A percentile compares a stretch with the other conserved stretches of the same genome.
Conservation (phyloP, 64 coral and sea anemone genomes). For the Dendronephthya gigantea region DNA sequence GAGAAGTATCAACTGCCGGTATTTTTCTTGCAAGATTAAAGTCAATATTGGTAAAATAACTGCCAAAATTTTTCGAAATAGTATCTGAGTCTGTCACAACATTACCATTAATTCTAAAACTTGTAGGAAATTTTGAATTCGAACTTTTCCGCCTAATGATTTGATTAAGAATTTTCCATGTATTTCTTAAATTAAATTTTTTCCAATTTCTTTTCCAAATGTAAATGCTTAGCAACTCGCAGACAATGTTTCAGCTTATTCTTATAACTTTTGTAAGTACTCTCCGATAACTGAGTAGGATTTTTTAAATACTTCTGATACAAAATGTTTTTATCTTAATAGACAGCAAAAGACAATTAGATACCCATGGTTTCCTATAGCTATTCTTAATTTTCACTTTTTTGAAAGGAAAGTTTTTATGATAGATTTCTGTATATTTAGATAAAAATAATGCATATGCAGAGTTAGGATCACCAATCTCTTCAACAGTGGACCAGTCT, state of each 20-base stretch:
- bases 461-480: background rate
- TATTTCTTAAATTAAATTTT: constrained; percentile 21
- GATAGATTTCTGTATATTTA: constrained; percentile 10
- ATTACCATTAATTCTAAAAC: no score
- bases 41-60: no score
- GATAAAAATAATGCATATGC: constrained; percentile 13
- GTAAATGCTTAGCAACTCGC: constrained; percentile 6
- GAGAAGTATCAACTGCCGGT: no score
- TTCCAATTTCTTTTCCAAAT: constrained; percentile 27
- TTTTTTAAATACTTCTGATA: constrained; percentile 10
- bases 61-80: no score
- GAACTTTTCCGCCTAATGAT: constrained; percentile 4
- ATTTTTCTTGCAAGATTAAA: no score
- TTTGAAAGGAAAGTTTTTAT: constrained; percentile 17
- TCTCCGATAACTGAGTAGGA: background rate
- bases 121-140: no score
- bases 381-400: constrained; percentile 21
- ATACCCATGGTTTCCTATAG: constrained; percentile 16
- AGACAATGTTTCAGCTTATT: background rate
- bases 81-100: no score
- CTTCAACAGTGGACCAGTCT: background rate
- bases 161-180: constrained; percentile 30
- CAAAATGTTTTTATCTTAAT: constrained; percentile 22
- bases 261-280: constrained; percentile 11
- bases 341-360: constrained; percentile 15